Evolutionary conservation across 2,888 invertebrate genomes (phyloP).

Genomic region (Sphaeridia pumilis): DNA sequence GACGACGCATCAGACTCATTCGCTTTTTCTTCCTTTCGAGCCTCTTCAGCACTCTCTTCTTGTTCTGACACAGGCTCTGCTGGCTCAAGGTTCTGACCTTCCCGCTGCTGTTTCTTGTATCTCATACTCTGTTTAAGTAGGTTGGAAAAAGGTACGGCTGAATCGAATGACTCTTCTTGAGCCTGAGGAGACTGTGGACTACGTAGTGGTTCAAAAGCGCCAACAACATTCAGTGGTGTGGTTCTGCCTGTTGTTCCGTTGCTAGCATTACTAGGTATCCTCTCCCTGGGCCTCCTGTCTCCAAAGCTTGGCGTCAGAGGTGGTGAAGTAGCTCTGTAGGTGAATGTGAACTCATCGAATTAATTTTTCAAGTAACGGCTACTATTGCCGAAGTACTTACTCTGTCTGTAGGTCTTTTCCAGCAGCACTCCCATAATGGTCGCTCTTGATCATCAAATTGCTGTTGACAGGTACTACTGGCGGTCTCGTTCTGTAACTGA

Average conservation of each 20-base stretch:
- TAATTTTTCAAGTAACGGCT: neutral
- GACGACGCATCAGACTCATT: constrained; percentile 9
- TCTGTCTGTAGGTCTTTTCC: constrained; percentile 12
- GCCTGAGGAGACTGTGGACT: constrained; percentile 8
- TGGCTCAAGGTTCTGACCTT: neutral
- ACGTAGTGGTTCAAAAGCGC: constrained; percentile 39
- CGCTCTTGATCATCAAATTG: constrained; percentile 71
- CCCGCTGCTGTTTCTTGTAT: constrained; percentile 7
- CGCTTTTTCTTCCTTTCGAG: too few species aligned
- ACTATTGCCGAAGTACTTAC: too few species aligned
- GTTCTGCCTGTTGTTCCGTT: neutral
- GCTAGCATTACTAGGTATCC: neutral
- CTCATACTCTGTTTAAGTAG: constrained; percentile 38
- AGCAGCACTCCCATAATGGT: constrained; percentile 50
- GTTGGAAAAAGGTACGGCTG: constrained; percentile 16
- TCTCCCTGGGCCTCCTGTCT: neutral
- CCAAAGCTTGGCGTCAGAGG: neutral
- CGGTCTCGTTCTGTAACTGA: constrained; percentile 82
- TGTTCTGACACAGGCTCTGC: neutral
- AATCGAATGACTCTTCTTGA: constrained; percentile 8
- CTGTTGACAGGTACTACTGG: constrained; percentile 60
- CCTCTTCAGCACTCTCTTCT: too few species aligned
- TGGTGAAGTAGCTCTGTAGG: neutral
- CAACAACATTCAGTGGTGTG: constrained; percentile 61
- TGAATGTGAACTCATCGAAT: neutral